Base-by-base conservation (phyloP, 1,140 invertebrate species). In the Trinorchestia longiramus region DNA sequence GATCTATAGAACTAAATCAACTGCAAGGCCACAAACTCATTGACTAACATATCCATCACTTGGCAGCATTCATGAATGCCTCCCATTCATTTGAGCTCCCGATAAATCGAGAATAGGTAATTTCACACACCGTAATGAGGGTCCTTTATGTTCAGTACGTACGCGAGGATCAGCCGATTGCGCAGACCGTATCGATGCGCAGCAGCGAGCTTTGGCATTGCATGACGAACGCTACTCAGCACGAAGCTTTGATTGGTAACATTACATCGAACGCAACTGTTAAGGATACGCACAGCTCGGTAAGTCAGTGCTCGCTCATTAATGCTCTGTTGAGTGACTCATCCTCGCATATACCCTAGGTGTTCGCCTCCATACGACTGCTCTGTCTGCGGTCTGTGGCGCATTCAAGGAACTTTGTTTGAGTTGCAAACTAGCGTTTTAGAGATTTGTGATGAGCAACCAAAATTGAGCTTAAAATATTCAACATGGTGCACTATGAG, bases 91-190 rank as follows among this genome's bases (percentile, higher is more conserved):
- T 47, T 94, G 36, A 94, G 19, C 40, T 44, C 43, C 44, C 92
- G 92, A 94, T 94, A 94, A 94, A 94, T 94, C 92, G 92, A 45
- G 92, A 94, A 94, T 94, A 94, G 44, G 92, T 47, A 45, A 94
- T 94, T 45, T 40, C 43, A 36, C 44, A 45, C 92, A 43, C 43
- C 92, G 44, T 94, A 47, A 94, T 94, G 41, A 94, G 92, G 36
- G 92, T 45, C 43, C 44, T 94, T 94, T 94, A n/a, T 45, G 92
- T 44, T 45, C 92, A 11, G 62, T 36, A 77, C 62, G 62, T 36
- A 23, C 11, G 19, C 44, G 92, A 94, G 44, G 92, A 94, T 94
- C 92, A 94, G 8, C 92, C 44, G 92, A 94, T 94, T 94, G 92
- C 44, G 44, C 92, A 47, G 44, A n/a, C 43, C 40, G 43, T 45